Evolutionary conservation across 1,140 invertebrate species (phyloP).

Genomic region (Branchinecta lindahli): DNA sequence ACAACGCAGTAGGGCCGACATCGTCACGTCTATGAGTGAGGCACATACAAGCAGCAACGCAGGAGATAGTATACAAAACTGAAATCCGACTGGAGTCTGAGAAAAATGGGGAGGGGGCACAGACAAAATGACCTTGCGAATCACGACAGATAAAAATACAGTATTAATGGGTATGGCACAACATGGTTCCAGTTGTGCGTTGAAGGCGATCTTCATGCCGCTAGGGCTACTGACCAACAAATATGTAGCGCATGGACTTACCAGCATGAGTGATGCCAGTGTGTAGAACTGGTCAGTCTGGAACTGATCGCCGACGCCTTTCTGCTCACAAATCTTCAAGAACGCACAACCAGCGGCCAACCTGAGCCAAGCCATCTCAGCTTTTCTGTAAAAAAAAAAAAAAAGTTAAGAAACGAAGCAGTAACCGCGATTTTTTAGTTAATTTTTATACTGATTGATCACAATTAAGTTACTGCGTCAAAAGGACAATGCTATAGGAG

Average conservation of each 20-base stretch:
- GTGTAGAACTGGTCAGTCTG: slow-evolving; percentile 88
- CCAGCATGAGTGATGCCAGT: slow-evolving; percentile 72
- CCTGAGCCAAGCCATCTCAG: slow-evolving; percentile 83
- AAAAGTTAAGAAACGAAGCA: slow-evolving; percentile 12
- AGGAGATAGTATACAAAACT: no score
- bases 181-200: no score
- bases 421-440: neutral
- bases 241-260: slow-evolving; percentile 32
- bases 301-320: slow-evolving; percentile 85
- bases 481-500: neutral
- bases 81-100: no score
- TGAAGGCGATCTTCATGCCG: no score
- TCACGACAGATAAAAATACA: no score
- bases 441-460: neutral
- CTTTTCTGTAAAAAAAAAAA: slow-evolving; percentile 43
- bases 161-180: no score
- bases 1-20: no score
- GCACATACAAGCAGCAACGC: no score
- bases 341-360: slow-evolving; percentile 82
- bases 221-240: no score
- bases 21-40: no score
- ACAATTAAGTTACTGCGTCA: neutral
- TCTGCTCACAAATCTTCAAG: slow-evolving; percentile 90
- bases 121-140: no score
- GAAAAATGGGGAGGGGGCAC: no score